Conservation (phyloP, 2,113 vertebrate genomes). For the Procapra przewalskii region DNA sequence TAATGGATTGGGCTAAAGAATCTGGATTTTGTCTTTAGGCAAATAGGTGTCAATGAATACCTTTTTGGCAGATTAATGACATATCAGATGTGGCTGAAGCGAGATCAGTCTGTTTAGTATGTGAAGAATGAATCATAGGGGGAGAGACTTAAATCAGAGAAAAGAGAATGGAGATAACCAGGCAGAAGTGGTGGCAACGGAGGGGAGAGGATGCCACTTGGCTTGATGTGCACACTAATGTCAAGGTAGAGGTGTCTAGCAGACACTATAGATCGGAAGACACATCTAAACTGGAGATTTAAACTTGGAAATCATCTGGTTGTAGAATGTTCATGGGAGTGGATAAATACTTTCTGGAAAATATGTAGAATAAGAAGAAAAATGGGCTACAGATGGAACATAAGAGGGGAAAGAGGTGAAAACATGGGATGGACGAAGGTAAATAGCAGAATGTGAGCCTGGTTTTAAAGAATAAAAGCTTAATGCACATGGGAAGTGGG, state of each 20-base stretch:
- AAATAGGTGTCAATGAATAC: not conserved
- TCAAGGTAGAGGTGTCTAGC: not conserved
- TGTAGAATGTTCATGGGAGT: not conserved
- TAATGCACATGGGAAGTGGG: not conserved
- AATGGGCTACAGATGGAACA: not conserved
- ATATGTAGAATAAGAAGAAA: not conserved
- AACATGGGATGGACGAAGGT: not conserved
- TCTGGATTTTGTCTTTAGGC: not conserved
- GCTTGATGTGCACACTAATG: not conserved
- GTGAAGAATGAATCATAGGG: not conserved
- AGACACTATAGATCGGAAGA: not conserved
- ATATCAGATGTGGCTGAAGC: not conserved
- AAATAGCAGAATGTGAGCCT: not conserved
- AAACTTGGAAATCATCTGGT: not conserved
- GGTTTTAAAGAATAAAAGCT: not conserved
- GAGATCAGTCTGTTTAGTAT: not conserved
- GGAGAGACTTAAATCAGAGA: not conserved
- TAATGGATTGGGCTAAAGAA: not conserved
- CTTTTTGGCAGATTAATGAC: not conserved
- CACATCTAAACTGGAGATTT: not conserved
- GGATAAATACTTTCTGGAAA: not conserved
- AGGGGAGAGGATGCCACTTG: not conserved
- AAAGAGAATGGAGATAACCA: not conserved
- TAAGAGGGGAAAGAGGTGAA: not conserved
- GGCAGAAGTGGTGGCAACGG: too few species aligned